Evolutionary conservation across 53 echinoderm and acorn worm genomes (phyloP), one percentile per base, ranked within the genome.

Genomic region (Crossaster papposus): DNA sequence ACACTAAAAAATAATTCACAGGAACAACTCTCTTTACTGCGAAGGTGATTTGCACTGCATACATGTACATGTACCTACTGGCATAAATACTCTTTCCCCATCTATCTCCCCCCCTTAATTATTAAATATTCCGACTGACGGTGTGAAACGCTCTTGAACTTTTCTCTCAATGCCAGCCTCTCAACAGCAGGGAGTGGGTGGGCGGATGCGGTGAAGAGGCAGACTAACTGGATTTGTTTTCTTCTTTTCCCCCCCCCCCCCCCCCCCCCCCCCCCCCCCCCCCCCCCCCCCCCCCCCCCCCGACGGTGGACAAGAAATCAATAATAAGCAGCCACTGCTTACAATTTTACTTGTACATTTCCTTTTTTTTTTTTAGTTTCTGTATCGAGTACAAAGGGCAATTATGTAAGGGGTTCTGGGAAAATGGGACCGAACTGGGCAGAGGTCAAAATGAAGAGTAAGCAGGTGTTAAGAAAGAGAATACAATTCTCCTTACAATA

Each of bases 131-230:
- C 87, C 9, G 52, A 24, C 26, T 14, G 64, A 65, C 58, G 63
- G 63, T 51, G 77, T 77, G 77, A 87, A n/a, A 87, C 58, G 63
- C 26, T 85, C 87, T 87, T 87, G 87, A 87, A 87, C 87, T n/a
- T 87, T 76, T 75, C 28, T 11, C 44, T 14, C 20, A 55, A 55
- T 76, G n/a, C 70, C 76, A 44, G 77, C n/a, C 35, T 22, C 62
- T 63, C 44, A 77, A 58, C 87, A 53, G 72, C 52, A 72, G 84
- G 87, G 85, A 33, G 85, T 55, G 55, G 77, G 55, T 34, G 36
- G 77, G 20, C 24, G 36, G 75, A 83, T 51, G n/a, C 20, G 26
- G 44, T n/a, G 44, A 5, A 75, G 77, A 23, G 76, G 87, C 55
- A 30, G 65, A 77, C 54, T 87, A 87, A 87, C 87, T 76, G 77